phyloP scores from a whole-genome alignment of 1,140 invertebrate genomes.

The Drosophila yakuba region DNA sequence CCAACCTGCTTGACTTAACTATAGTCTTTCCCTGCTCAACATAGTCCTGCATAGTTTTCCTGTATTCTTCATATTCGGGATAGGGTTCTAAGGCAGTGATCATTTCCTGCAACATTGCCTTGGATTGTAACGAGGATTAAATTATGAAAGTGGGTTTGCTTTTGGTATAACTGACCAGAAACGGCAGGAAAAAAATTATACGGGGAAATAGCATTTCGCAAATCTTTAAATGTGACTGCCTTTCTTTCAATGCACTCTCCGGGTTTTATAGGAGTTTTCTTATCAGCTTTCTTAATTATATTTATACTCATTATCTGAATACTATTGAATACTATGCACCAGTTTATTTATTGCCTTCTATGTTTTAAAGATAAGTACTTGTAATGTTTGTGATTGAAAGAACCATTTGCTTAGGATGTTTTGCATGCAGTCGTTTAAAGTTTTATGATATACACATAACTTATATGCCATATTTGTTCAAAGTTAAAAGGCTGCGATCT shows the following conservation, averaged over 20 bases:
- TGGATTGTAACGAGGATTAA: background rate
- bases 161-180: background rate
- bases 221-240: background rate
- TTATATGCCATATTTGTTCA: too few species aligned
- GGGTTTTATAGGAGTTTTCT: background rate
- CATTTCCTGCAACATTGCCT: conserved; percentile 1
- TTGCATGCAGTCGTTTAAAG: too few species aligned
- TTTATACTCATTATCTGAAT: background rate
- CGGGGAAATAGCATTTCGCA: background rate
- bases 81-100: background rate
- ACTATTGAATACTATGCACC: too few species aligned
- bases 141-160: background rate
- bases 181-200: background rate
- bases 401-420: too few species aligned
- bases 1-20: background rate
- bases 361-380: too few species aligned
- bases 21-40: conserved; percentile 5
- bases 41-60: background rate
- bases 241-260: background rate
- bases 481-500: too few species aligned
- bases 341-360: too few species aligned
- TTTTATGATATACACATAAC: too few species aligned
- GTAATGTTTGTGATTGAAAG: too few species aligned
- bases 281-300: background rate
- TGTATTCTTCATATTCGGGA: background rate